Evolutionary conservation across 2,888 invertebrate species (phyloP), one percentile per base, ranked within the genome.

Genomic region (Harpalus rubripes): DNA sequence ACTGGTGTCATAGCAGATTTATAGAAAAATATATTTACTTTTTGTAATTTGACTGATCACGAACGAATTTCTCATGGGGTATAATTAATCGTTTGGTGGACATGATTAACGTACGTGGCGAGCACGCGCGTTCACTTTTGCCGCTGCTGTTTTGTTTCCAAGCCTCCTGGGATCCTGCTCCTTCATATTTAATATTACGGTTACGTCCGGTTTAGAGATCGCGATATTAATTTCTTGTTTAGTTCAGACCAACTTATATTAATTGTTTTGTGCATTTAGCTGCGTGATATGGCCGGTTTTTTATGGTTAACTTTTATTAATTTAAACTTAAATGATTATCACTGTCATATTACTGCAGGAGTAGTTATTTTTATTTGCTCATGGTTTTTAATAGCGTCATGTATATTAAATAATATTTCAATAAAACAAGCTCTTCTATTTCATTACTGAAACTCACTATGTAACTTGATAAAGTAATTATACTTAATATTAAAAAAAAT

Each of bases 201-300:
- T 26, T 32, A 65, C 81, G 58, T 63, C 63, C 81, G 81, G 81
- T 81, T 65, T 65, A 81, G 39, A 81, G 81, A 63, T 63, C 61
- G 44, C 59, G 61, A 63, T 65, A 63, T 63, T 61, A 81, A 65
- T 81, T 61, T 81, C 63, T 65, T 82, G 63, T 82, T 63, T 72
- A 74, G 68, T 74, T 32, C 72, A 41, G 58, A 68, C 68, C 22
- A 78, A 78, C 78, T 58, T 56, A 78, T 58, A 78, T 78, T 78
- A 78, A 78, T 78, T 78, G 78, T 78, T n/a, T 74, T 74, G 72
- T 74, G 44, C 44, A 44, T 74, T 74, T 74, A 74, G 52, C 72
- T 74, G 72, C 72, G 41, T 44, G 72, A 74, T 44, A 18, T 44
- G 22, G 8, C 18, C 7, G 44, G 41, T 16, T 74, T 74, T 12